Conservation (phyloP, 2,113 vertebrate species). For the Macquaria australasica region DNA sequence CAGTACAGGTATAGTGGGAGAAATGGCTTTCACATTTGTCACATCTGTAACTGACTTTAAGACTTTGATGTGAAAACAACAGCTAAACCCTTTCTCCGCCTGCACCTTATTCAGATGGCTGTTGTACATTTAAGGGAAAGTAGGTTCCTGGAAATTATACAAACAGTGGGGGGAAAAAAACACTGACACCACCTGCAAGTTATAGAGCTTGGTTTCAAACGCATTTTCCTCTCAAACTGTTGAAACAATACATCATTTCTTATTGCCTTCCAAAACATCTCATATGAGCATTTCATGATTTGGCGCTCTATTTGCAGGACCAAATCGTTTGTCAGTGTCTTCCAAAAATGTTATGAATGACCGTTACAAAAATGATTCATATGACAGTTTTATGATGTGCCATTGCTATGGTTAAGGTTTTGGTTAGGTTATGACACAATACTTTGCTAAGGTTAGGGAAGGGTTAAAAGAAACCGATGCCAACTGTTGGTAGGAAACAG, state of each 20-base stretch:
- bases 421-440: too few relatives aligned
- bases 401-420: too few relatives aligned
- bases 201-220: background rate
- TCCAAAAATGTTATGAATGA: background rate
- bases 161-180: background rate
- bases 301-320: background rate
- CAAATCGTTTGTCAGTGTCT: background rate
- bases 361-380: background rate
- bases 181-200: background rate
- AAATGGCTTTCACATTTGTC: background rate
- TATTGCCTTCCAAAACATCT: background rate
- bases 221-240: background rate
- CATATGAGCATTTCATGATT: background rate
- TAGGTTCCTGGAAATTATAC: background rate
- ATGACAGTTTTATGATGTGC: too few relatives aligned
- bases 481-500: too few relatives aligned
- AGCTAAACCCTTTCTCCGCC: conserved; percentile 6
- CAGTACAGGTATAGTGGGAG: conserved; percentile 34
- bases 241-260: background rate
- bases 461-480: too few relatives aligned
- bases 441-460: too few relatives aligned
- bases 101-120: background rate
- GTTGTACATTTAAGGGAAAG: background rate
- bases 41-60: conserved; percentile 7
- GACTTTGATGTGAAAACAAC: conserved; percentile 14